Evolutionary conservation across 2,888 invertebrate species (phyloP).

Genomic region (Atherix ibis): DNA sequence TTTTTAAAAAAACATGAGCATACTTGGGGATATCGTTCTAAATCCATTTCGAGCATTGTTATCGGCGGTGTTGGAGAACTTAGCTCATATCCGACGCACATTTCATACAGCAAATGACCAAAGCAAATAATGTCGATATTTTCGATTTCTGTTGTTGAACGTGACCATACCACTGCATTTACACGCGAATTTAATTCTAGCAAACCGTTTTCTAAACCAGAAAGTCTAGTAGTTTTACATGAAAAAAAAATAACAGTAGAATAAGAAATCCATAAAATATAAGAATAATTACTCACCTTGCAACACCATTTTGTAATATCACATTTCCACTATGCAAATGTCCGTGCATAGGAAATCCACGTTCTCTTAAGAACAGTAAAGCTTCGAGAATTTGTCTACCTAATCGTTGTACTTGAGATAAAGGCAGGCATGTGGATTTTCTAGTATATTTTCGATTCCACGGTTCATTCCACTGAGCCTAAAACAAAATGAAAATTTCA

Average conservation of each 20-base stretch:
- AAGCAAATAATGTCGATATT: constrained; percentile 53
- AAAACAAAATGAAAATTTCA: no score
- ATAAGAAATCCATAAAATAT: no score
- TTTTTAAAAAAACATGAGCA: constrained; percentile 20
- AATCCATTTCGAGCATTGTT: constrained; percentile 51
- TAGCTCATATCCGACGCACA: constrained; percentile 75
- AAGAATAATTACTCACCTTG: constrained; percentile 40
- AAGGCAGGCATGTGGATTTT: constrained; percentile 50
- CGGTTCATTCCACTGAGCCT: constrained; percentile 68
- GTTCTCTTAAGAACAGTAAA: constrained; percentile 66
- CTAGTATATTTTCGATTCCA: constrained; percentile 61
- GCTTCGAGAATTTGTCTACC: constrained; percentile 81
- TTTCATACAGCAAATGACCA: constrained; percentile 78
- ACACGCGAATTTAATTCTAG: constrained; percentile 49
- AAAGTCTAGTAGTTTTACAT: constrained; percentile 39
- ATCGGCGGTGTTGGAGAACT: constrained; percentile 57
- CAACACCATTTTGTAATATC: constrained; percentile 81
- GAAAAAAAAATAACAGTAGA: constrained; percentile 2
- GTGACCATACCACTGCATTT: constrained; percentile 39
- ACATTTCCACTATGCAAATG: constrained; percentile 85
- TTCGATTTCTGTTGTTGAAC: constrained; percentile 33
- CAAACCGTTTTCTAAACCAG: constrained; percentile 74
- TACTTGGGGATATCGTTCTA: constrained; percentile 58
- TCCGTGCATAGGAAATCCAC: constrained; percentile 73
- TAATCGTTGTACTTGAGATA: constrained; percentile 69